Percentiles rank a stretch among this genome's conserved stretches.
Evolutionary conservation across 2,888 invertebrate genomes (phyloP).

Genomic region (Eilema griseolum): DNA sequence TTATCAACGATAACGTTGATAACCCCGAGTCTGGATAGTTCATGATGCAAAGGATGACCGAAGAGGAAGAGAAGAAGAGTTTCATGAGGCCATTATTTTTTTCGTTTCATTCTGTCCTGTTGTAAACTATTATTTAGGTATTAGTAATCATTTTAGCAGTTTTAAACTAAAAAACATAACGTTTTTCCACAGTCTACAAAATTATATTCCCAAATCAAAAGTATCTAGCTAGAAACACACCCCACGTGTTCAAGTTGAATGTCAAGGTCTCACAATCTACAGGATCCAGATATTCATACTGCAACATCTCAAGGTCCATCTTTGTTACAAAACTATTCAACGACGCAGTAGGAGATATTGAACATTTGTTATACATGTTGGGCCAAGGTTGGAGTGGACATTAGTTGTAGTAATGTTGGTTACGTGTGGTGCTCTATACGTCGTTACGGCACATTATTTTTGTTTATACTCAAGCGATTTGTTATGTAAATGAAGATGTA

Average conservation of each 20-base stretch:
- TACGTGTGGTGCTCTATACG: slow-evolving; percentile 10
- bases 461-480: slow-evolving; percentile 6
- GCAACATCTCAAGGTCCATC: slow-evolving; percentile 72
- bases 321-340: slow-evolving; percentile 46
- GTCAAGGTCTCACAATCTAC: slow-evolving; percentile 66
- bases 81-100: no score
- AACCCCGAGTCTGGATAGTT: no score
- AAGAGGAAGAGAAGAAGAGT: no score
- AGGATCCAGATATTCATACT: slow-evolving; percentile 69
- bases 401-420: slow-evolving; percentile 24
- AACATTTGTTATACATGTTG: slow-evolving; percentile 18
- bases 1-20: no score
- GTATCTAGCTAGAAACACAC: slow-evolving; percentile 38
- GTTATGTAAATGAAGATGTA: not conserved
- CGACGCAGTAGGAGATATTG: slow-evolving; percentile 38
- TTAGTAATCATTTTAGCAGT: not conserved
- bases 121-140: not conserved
- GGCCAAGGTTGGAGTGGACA: slow-evolving; percentile 19
- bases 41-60: no score
- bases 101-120: not conserved
- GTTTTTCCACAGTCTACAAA: not conserved
- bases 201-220: slow-evolving; percentile 15
- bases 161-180: not conserved
- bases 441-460: slow-evolving; percentile 11
- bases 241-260: slow-evolving; percentile 43